These are phyloP conservation scores for Callyntrura sp. DNA, from an alignment of 2,888 invertebrate species.

Conservation along the genomic window DNA sequence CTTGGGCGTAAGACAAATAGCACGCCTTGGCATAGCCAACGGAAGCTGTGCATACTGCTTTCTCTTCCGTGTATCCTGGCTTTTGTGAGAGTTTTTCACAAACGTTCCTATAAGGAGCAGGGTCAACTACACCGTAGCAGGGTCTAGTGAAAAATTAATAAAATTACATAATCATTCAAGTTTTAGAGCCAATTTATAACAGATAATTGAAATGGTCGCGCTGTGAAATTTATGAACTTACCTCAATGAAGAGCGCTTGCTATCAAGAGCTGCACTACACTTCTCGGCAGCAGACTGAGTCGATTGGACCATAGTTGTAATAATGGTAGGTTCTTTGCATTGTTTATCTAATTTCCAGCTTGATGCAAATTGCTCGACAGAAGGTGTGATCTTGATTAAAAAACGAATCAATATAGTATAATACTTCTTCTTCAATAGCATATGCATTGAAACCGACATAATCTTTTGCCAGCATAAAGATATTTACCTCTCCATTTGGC, in stretches of 20 bases:
- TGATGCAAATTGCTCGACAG: slow-evolving; percentile 90
- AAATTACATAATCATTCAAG: too few species aligned
- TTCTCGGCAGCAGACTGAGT: slow-evolving; percentile 85
- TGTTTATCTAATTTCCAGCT: slow-evolving; percentile 90
- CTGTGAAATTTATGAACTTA: slow-evolving; percentile 84
- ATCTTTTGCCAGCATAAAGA: background rate
- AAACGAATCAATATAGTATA: background rate
- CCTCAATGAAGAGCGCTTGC: slow-evolving; percentile 88
- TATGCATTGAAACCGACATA: too few species aligned
- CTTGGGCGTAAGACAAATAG: slow-evolving; percentile 66
- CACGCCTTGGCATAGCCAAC: slow-evolving; percentile 79
- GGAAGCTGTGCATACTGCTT: slow-evolving; percentile 81
- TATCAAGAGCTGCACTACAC: slow-evolving; percentile 90
- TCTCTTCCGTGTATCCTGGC: slow-evolving; percentile 76
- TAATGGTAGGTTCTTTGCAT: slow-evolving; percentile 87
- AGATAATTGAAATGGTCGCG: background rate
- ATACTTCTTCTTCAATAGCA: too few species aligned
- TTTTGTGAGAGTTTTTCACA: slow-evolving; percentile 87
- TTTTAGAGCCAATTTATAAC: background rate
- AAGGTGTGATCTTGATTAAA: slow-evolving; percentile 46
- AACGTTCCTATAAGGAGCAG: slow-evolving; percentile 88
- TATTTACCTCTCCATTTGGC: slow-evolving; percentile 90
- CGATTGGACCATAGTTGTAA: slow-evolving; percentile 86
- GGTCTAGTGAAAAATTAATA: slow-evolving; percentile 83
- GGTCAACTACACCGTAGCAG: slow-evolving; percentile 87